Percentiles rank a stretch among this genome's conserved stretches.
These are phyloP conservation scores for Acanthosepion pharaonis DNA, from an alignment of 2,888 invertebrate genomes.

Conservation along the genomic window DNA sequence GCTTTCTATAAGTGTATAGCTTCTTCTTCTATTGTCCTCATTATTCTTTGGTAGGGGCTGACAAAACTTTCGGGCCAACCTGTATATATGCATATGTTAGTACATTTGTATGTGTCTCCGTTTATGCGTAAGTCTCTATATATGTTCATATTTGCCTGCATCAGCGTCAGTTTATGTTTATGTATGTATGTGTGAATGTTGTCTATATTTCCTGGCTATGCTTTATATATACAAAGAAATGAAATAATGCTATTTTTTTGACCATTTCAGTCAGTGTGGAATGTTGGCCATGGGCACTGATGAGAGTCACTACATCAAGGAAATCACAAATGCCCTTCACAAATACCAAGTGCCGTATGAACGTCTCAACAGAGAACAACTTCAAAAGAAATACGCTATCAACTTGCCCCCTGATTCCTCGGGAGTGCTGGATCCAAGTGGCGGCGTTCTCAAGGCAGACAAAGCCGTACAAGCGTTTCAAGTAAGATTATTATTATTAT, in stretches of 20 bases:
- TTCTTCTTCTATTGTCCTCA: no score
- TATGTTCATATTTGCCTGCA: no score
- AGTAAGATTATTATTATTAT: constrained; percentile 56
- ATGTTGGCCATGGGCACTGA: constrained; percentile 17
- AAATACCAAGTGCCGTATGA: constrained; percentile 7
- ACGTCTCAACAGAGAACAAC: not conserved
- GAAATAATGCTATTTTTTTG: no score
- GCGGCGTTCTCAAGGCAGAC: constrained; percentile 68
- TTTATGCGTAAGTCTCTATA: not conserved
- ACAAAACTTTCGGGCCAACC: no score
- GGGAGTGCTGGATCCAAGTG: constrained; percentile 64
- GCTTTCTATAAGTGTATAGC: no score
- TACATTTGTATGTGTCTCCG: not conserved
- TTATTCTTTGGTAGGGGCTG: no score
- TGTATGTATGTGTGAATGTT: not conserved
- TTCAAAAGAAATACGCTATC: constrained; percentile 50
- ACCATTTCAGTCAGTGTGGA: not conserved
- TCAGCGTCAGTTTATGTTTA: no score
- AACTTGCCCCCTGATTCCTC: constrained; percentile 55
- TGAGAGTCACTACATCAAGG: not conserved
- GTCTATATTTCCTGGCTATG: not conserved
- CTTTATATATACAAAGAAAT: not conserved
- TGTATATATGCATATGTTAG: not conserved
- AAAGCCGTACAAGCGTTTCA: constrained; percentile 66
- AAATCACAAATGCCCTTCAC: not conserved